These are phyloP conservation scores for Pinna nobilis DNA, from an alignment of 1,140 invertebrate species.

Conservation along the genomic window DNA sequence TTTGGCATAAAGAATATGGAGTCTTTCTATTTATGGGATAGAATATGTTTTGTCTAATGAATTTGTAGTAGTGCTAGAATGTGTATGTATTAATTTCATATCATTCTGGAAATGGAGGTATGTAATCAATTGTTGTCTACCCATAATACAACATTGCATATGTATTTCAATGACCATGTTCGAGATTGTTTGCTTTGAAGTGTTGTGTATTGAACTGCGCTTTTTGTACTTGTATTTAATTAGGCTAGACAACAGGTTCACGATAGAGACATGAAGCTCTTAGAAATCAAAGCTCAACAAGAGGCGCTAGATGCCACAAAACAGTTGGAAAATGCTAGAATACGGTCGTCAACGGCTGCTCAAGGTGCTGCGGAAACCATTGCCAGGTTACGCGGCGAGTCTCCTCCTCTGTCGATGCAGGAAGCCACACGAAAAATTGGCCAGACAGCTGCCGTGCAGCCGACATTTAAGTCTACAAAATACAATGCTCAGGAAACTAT, in stretches of 20 bases:
- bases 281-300: constrained; percentile 62
- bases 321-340: constrained; percentile 53
- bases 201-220: too few relatives aligned
- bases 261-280: constrained; percentile 59
- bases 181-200: too few relatives aligned
- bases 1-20: too few relatives aligned
- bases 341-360: constrained; percentile 48
- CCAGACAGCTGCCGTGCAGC: constrained; percentile 51
- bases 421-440: constrained; percentile 48
- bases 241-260: constrained; percentile 69
- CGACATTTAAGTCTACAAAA: constrained; percentile 51
- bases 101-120: too few relatives aligned
- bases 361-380: constrained; percentile 52
- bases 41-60: too few relatives aligned
- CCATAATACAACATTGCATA: too few relatives aligned
- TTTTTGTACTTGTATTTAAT: constrained; percentile 5
- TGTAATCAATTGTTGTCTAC: too few relatives aligned
- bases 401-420: constrained; percentile 29
- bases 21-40: too few relatives aligned
- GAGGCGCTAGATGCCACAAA: constrained; percentile 55
- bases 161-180: too few relatives aligned
- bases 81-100: too few relatives aligned
- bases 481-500: constrained; percentile 40
- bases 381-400: constrained; percentile 46
- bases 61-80: too few relatives aligned